Evolutionary conservation across 2,888 invertebrate species (phyloP).

Genomic region (Epiblema foenella): DNA sequence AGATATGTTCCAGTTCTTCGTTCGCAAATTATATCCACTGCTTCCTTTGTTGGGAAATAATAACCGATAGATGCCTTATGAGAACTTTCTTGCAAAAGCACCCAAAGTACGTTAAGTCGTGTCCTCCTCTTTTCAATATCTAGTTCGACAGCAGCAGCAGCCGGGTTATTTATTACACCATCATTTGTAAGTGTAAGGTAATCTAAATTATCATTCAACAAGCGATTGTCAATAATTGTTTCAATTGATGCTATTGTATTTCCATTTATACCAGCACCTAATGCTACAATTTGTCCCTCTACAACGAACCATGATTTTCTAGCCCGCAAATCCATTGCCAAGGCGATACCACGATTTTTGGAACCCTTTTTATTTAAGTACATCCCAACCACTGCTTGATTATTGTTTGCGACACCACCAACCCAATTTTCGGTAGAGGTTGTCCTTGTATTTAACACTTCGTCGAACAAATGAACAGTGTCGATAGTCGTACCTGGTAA

Average conservation of each 20-base stretch:
- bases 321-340: slow-evolving; percentile 10
- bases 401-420: slow-evolving; percentile 5
- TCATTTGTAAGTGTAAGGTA: background rate
- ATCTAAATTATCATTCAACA: slow-evolving; percentile 16
- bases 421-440: slow-evolving; percentile 12
- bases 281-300: slow-evolving; percentile 23
- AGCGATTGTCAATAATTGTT: slow-evolving; percentile 21
- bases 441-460: background rate
- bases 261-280: slow-evolving; percentile 14
- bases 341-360: slow-evolving; percentile 4
- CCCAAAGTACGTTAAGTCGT: background rate
- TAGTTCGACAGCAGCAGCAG: background rate
- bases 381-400: slow-evolving; percentile 20
- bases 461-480: slow-evolving; percentile 16
- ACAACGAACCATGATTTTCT: slow-evolving; percentile 23
- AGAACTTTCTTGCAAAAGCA: slow-evolving; percentile 12
- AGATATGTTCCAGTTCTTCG: slow-evolving; percentile 11
- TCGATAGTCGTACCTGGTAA: slow-evolving; percentile 20
- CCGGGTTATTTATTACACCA: slow-evolving; percentile 5
- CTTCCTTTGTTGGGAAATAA: slow-evolving; percentile 16
- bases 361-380: slow-evolving; percentile 10
- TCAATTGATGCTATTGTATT: slow-evolving; percentile 13
- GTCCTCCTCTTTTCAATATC: background rate
- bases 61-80: slow-evolving; percentile 16
- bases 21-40: slow-evolving; percentile 9